These are phyloP conservation scores for Geotrypetes seraphini DNA, from an alignment of 2,797 vertebrate genomes.

Conservation along the genomic window DNA sequence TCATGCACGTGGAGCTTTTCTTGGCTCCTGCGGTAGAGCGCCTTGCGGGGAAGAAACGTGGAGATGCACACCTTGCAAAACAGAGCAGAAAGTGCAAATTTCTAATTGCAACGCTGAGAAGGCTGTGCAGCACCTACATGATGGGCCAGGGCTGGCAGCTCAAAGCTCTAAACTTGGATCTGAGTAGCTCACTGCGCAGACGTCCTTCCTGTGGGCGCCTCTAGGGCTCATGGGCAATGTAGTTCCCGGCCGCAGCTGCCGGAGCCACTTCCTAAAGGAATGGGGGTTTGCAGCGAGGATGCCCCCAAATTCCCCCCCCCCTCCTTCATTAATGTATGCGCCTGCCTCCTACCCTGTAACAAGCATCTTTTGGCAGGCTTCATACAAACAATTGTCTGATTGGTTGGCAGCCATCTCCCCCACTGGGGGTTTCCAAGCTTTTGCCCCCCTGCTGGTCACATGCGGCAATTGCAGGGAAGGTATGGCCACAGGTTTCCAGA, in stretches of 20 bases:
- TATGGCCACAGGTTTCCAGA: too few species aligned
- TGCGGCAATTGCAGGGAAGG: too few species aligned
- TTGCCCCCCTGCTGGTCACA: too few species aligned
- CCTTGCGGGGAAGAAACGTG: constrained; percentile 45
- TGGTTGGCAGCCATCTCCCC: too few species aligned
- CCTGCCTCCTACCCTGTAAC: too few species aligned
- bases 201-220: constrained; percentile 64
- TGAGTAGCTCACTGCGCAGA: constrained; percentile 60
- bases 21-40: constrained; percentile 57
- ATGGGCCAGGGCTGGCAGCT: constrained; percentile 87
- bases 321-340: too few species aligned
- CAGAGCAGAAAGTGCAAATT: constrained; percentile 43
- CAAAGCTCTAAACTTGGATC: constrained; percentile 84
- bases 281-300: too few species aligned
- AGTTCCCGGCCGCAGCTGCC: constrained; percentile 39
- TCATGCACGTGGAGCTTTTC: constrained; percentile 75
- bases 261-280: constrained; percentile 19
- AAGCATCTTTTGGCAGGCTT: too few species aligned
- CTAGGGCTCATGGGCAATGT: constrained; percentile 54
- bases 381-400: too few species aligned
- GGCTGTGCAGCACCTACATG: constrained; percentile 83
- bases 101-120: constrained; percentile 57
- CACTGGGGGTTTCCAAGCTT: too few species aligned
- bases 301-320: too few species aligned
- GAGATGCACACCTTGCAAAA: constrained; percentile 61